Evolutionary conservation across 64 coral and sea anemone species (phyloP).

Genomic region (Actinia equina): DNA sequence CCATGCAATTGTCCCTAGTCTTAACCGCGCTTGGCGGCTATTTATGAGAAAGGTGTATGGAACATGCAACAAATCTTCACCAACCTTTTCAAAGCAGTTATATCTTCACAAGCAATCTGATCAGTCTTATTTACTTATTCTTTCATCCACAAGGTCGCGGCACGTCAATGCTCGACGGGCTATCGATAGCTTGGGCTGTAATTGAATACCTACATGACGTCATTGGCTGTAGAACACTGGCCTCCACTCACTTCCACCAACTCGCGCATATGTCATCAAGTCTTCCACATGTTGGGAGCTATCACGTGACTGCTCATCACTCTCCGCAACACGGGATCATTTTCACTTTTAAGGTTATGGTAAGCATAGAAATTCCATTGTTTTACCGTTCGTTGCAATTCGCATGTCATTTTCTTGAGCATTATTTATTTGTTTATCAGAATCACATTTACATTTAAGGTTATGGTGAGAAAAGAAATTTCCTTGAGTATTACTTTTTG

Average conservation of each 20-base stretch:
- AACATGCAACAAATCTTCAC: too few relatives aligned
- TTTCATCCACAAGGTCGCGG: constrained; percentile 55
- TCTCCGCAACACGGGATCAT: constrained; percentile 54
- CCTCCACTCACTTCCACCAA: constrained; percentile 80
- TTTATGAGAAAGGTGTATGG: too few relatives aligned
- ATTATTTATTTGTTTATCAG: too few relatives aligned
- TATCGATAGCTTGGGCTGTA: constrained; percentile 85
- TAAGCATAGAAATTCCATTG: constrained; percentile 23
- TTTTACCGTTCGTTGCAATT: too few relatives aligned
- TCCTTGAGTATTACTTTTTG: too few relatives aligned
- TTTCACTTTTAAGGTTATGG: constrained; percentile 80
- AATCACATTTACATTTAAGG: constrained; percentile 80
- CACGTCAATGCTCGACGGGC: constrained; percentile 78
- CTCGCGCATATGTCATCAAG: constrained; percentile 42
- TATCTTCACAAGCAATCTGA: too few relatives aligned
- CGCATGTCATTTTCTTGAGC: too few relatives aligned
- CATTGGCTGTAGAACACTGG: constrained; percentile 68
- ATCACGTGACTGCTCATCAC: constrained; percentile 71
- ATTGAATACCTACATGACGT: constrained; percentile 66
- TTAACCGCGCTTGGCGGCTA: too few relatives aligned
- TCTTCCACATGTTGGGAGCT: constrained; percentile 57
- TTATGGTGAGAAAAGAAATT: constrained; percentile 33
- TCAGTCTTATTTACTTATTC: neutral
- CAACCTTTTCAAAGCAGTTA: too few relatives aligned
- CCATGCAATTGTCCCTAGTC: too few relatives aligned